These are phyloP conservation scores for Apotomis capreana DNA, from an alignment of 2,888 invertebrate genomes.

Conservation along the genomic window DNA sequence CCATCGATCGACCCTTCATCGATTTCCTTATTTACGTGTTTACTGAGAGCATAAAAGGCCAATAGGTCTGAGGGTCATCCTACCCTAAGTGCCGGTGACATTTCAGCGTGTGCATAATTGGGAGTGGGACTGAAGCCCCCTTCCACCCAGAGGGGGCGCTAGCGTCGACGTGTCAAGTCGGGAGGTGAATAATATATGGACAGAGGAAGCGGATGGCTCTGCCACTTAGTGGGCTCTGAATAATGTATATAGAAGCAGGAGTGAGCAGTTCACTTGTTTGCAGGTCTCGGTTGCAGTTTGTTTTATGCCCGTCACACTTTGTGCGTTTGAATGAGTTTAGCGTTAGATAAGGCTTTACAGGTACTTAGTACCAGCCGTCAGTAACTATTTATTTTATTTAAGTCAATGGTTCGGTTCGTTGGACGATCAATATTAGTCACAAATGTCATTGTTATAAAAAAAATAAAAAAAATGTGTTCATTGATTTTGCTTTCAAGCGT, in stretches of 20 bases:
- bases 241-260: constrained; percentile 69
- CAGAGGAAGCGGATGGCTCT: constrained; percentile 74
- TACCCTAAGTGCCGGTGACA: constrained; percentile 74
- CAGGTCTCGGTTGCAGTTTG: constrained; percentile 42
- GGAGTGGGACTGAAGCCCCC: constrained; percentile 71
- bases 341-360: too few relatives aligned
- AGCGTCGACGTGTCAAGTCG: constrained; percentile 81
- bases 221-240: constrained; percentile 78
- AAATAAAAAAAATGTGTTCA: too few relatives aligned
- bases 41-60: constrained; percentile 75
- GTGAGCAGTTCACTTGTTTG: constrained; percentile 59
- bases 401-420: too few relatives aligned
- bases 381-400: too few relatives aligned
- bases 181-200: constrained; percentile 77
- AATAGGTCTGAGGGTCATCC: constrained; percentile 81
- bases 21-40: constrained; percentile 62
- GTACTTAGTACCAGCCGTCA: too few relatives aligned
- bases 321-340: not conserved
- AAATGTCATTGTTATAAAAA: too few relatives aligned
- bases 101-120: constrained; percentile 81
- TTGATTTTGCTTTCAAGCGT: too few relatives aligned
- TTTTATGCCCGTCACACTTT: not conserved
- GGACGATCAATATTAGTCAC: too few relatives aligned
- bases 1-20: constrained; percentile 47
- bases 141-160: constrained; percentile 53